phyloP scores from a whole-genome alignment of 2,113 vertebrate genomes.

The Urocolius indicus region DNA sequence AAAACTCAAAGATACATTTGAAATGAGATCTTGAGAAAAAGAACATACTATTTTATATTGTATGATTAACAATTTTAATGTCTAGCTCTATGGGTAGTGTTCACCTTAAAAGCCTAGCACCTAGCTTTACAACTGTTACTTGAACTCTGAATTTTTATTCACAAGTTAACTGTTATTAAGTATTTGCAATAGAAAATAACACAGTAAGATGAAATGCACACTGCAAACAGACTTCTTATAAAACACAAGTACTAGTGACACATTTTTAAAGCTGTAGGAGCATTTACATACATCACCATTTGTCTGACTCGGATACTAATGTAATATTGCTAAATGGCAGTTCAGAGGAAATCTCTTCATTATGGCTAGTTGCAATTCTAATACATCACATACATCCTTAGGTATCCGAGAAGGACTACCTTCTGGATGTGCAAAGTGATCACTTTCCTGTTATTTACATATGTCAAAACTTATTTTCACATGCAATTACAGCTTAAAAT shows the following conservation, averaged over 20 bases:
- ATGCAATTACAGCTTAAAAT: not conserved
- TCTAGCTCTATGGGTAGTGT: not conserved
- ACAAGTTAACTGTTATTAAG: not conserved
- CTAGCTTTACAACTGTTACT: not conserved
- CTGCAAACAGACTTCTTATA: not conserved
- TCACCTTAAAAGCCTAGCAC: not conserved
- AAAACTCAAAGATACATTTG: not conserved
- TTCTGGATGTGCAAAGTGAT: not conserved
- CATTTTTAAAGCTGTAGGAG: not conserved
- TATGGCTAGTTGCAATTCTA: not conserved
- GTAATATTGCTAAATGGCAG: not conserved
- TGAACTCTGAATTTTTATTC: slow-evolving; percentile 9
- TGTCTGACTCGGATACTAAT: not conserved
- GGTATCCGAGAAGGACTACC: not conserved
- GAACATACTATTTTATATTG: not conserved
- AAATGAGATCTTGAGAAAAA: slow-evolving; percentile 14
- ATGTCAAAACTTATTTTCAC: not conserved
- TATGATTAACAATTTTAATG: not conserved
- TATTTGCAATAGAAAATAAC: not conserved
- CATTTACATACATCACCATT: not conserved
- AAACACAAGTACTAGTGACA: slow-evolving; percentile 27
- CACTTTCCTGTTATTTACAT: not conserved
- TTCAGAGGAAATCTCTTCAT: not conserved
- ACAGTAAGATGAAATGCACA: slow-evolving; percentile 3
- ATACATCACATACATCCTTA: not conserved